These are phyloP conservation scores for Ostrea denselamellosa DNA, from an alignment of 1,140 invertebrate genomes.

Conservation along the genomic window DNA sequence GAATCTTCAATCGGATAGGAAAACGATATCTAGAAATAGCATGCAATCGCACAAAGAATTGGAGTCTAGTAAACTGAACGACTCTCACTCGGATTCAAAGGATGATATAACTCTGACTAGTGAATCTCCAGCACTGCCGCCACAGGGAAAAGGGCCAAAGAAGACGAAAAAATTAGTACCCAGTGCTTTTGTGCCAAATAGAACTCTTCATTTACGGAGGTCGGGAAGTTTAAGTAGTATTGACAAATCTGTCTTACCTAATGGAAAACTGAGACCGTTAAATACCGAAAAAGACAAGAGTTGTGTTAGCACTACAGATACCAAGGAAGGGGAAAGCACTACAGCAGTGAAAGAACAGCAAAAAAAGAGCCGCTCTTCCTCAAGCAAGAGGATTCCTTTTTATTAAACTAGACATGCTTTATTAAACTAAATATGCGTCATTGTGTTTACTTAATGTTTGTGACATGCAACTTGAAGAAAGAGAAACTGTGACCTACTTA, in stretches of 20 bases:
- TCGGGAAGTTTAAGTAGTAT: constrained; percentile 65
- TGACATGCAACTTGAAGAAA: neutral
- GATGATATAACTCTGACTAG: neutral
- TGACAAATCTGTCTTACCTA: neutral
- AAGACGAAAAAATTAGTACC: constrained; percentile 65
- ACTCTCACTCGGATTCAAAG: neutral
- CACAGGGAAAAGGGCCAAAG: constrained; percentile 46
- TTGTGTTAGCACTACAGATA: neutral
- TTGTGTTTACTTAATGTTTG: neutral
- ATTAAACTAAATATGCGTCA: neutral
- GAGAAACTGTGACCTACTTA: neutral
- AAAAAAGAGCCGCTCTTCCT: neutral
- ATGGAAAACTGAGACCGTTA: neutral
- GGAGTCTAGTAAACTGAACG: neutral
- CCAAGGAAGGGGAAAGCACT: neutral
- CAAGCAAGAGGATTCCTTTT: neutral
- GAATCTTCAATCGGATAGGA: constrained; percentile 1
- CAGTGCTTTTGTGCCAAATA: constrained; percentile 67
- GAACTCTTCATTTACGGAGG: constrained; percentile 65
- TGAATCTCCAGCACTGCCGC: neutral
- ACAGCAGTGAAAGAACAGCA: neutral
- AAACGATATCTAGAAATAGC: neutral
- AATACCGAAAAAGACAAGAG: neutral
- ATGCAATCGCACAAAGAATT: neutral
- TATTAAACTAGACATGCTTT: neutral